A percentile compares a stretch with the other conserved stretches of the same genome.
phyloP scores from a whole-genome alignment of 1,140 invertebrate species.

The Campoletis sonorensis region DNA sequence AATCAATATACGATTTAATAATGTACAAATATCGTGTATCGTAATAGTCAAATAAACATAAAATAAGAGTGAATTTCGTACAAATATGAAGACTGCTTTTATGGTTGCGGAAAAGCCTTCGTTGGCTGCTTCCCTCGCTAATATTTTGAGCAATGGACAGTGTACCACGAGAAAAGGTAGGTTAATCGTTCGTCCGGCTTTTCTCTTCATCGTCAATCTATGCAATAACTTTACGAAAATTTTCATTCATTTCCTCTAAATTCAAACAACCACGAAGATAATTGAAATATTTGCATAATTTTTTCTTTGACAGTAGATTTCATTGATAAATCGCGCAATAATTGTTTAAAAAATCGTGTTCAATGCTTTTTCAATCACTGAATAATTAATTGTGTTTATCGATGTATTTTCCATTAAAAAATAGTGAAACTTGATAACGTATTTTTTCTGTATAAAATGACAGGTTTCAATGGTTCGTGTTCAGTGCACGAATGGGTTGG shows the following conservation, averaged over 20 bases:
- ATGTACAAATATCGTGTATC: no score
- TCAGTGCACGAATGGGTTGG: conserved; percentile 96
- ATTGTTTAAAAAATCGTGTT: neutral
- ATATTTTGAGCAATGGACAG: conserved; percentile 94
- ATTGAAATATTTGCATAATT: no score
- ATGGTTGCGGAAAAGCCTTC: conserved; percentile 99
- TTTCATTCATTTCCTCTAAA: no score
- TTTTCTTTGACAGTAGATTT: no score
- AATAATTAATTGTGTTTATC: neutral
- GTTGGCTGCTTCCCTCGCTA: conserved; percentile 94
- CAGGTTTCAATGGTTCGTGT: conserved; percentile 92
- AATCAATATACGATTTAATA: no score
- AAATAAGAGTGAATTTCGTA: neutral
- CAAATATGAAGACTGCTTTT: conserved; percentile 91
- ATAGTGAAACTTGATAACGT: conserved; percentile 17
- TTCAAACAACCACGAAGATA: no score
- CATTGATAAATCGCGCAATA: neutral
- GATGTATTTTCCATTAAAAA: neutral
- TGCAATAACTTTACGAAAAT: no score
- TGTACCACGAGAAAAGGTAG: conserved; percentile 90
- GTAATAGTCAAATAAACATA: no score
- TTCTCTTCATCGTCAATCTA: no score
- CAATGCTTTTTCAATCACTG: no score
- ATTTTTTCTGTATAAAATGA: conserved; percentile 56
- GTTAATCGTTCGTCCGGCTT: conserved; percentile 55